Evolutionary conservation across 2,888 invertebrate species (phyloP).

Genomic region (Chymomyza procnemis): DNA sequence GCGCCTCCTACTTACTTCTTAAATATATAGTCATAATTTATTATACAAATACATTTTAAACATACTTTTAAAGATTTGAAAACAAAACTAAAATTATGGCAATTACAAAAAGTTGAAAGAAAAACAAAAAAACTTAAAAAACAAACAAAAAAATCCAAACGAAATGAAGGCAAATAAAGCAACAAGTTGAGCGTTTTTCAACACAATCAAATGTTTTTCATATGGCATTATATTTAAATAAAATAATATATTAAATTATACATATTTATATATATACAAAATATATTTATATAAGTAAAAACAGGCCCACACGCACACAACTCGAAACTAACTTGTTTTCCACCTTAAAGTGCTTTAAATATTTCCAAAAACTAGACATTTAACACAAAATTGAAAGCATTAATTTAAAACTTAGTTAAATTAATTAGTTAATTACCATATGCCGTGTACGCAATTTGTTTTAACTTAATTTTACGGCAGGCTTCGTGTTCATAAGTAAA

Average conservation of each 20-base stretch:
- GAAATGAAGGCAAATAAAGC: constrained; percentile 40
- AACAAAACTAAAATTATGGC: neutral
- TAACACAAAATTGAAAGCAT: neutral
- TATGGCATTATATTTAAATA: constrained; percentile 9
- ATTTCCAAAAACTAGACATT: neutral
- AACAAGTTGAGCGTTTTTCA: constrained; percentile 50
- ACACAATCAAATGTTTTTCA: constrained; percentile 26
- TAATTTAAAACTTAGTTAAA: neutral
- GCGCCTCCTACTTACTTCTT: constrained; percentile 58
- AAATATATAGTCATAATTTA: constrained; percentile 57
- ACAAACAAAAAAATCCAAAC: constrained; percentile 4
- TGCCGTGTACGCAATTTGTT: neutral
- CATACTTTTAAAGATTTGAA: constrained; percentile 36
- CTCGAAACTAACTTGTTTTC: neutral
- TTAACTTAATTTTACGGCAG: neutral
- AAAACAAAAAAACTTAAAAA: constrained; percentile 14
- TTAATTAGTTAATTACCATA: neutral
- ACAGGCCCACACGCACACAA: neutral
- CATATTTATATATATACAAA: constrained; percentile 2
- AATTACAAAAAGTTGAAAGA: constrained; percentile 3
- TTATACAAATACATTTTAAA: constrained; percentile 54
- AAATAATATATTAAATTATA: constrained; percentile 19
- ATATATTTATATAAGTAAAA: neutral
- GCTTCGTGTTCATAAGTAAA: constrained; percentile 1
- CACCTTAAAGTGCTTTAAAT: neutral